Base-by-base conservation (phyloP, 53 echinoderm and acorn worm genomes). In the Hippasteria phrygiana region DNA sequence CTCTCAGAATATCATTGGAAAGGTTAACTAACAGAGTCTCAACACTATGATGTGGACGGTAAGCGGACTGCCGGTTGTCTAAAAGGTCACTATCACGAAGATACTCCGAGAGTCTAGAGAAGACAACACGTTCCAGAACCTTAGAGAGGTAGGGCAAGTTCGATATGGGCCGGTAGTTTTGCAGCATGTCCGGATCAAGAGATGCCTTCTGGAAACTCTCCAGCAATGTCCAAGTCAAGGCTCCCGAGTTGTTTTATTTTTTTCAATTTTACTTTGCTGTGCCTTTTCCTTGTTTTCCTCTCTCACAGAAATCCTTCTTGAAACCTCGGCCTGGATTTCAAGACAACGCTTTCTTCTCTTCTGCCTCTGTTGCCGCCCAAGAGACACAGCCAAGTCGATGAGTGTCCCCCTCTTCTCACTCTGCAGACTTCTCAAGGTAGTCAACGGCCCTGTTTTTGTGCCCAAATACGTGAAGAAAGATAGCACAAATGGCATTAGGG, bases 401-500 rank as follows among this genome's bases (percentile, higher is more conserved):
- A 87, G 41, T 74, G 35, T 51, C 7, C 32, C 28, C 53, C 55
- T 74, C 38, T 74, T 74, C 31, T 87, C 88, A 69, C 35, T 76
- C 72, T 56, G 12, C 63, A 88, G 56, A 41, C 43, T 72, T 88
- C 88, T 88, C 75, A 38, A 88, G 77, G 31, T 72, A 88, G 14
- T 87, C 88, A 18, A 54, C 59, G 9, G 75, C 88, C 26, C 35
- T 80, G 66, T 92, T 92, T 50, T 8, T 63, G 31, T 40, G 92
- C 85, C 37, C 86, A 27, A 65, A 88, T 92, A 50, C 71, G 74
- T 18, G 65, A 74, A 0, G 86, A 89, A 24, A 92, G 42, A 54
- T 72, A 92, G 66, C 66, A 89, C 84, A 85, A 1, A 86, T 92
- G 14, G 88, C 92, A 74, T 89, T 92, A 1, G 89, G 86, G 10